phyloP scores from a whole-genome alignment of 2,888 invertebrate genomes.

The Ypsolopha scabrella region DNA sequence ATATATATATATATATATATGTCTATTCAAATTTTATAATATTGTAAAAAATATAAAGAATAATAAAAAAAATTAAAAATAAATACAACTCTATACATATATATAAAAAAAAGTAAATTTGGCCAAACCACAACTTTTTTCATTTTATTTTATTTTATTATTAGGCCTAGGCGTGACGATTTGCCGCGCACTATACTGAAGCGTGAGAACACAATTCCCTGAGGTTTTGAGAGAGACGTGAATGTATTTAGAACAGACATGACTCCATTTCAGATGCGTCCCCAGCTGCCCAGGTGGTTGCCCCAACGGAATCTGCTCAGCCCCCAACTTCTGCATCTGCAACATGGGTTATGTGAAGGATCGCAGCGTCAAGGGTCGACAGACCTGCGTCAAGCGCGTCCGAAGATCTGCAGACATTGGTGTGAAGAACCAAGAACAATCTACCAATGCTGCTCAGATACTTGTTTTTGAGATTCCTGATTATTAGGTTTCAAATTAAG shows the following conservation, averaged over 20 bases:
- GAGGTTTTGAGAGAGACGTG: no score
- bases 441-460: neutral
- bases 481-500: neutral
- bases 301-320: constrained; percentile 78
- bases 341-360: constrained; percentile 77
- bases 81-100: no score
- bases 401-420: constrained; percentile 5
- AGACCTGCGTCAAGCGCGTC: constrained; percentile 69
- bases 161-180: no score
- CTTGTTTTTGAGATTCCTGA: neutral
- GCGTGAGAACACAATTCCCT: no score
- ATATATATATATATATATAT: no score
- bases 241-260: neutral
- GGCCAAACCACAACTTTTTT: no score
- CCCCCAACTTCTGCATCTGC: constrained; percentile 81
- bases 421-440: neutral
- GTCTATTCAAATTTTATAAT: no score
- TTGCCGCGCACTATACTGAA: no score
- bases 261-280: constrained; percentile 46
- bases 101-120: no score
- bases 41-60: no score
- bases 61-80: no score
- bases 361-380: constrained; percentile 71
- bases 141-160: no score
- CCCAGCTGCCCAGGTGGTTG: constrained; percentile 79